A percentile compares a stretch with the other conserved stretches of the same genome.
These are phyloP conservation scores for Dipodomys ordii DNA, from an alignment of 2,113 vertebrate genomes.

Conservation along the genomic window DNA sequence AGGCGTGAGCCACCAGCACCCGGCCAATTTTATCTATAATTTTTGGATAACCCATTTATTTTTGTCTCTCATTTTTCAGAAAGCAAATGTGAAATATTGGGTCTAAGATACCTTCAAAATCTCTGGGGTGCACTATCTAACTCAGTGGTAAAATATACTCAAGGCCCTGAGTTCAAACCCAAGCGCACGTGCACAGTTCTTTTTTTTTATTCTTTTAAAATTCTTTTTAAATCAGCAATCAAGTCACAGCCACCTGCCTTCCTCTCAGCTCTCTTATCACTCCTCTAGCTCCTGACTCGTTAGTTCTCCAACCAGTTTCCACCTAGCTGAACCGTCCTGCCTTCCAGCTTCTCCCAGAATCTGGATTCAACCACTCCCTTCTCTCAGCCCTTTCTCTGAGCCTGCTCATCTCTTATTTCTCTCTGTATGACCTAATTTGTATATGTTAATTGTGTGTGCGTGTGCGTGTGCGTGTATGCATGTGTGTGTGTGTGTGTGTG, in stretches of 20 bases:
- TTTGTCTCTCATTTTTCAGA: conserved; percentile 47
- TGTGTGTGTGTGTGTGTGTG: no score
- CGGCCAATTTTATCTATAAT: neutral
- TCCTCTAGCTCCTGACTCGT: neutral
- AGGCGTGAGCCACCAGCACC: no score
- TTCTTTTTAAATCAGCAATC: no score
- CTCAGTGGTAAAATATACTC: neutral
- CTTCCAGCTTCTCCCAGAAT: neutral
- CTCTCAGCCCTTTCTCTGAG: neutral
- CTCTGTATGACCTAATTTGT: neutral
- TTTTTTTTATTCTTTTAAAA: no score
- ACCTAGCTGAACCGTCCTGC: neutral
- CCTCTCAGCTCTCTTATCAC: neutral
- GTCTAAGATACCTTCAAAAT: conserved; percentile 1
- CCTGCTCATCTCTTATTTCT: neutral
- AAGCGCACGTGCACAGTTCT: no score
- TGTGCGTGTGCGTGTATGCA: no score
- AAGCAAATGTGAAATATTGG: neutral
- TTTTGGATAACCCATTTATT: conserved; percentile 37
- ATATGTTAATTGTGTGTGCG: no score
- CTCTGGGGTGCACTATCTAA: neutral
- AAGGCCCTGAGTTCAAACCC: neutral
- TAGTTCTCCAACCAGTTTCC: neutral
- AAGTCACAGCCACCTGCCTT: neutral
- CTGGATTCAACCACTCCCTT: neutral